Conservation (phyloP, 2,888 invertebrate species). For the Listrodromus nycthemerus region DNA sequence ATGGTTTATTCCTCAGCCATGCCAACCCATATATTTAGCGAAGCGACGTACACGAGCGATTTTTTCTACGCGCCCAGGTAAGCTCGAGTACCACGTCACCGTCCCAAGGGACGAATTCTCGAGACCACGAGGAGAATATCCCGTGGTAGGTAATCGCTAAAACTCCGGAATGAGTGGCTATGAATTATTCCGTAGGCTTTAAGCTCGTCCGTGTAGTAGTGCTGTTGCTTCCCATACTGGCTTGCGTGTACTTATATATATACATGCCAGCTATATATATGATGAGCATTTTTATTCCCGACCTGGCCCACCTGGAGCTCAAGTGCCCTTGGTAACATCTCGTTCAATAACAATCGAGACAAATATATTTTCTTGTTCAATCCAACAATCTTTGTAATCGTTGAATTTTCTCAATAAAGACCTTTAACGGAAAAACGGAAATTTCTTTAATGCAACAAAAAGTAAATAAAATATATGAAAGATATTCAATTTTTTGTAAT, state of each 20-base stretch:
- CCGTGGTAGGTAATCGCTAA: slow-evolving; percentile 63
- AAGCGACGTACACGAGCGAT: slow-evolving; percentile 25
- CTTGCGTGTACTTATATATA: slow-evolving; percentile 20
- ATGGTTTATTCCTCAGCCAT: slow-evolving; percentile 4
- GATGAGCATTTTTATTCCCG: slow-evolving; percentile 30
- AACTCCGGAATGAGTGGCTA: slow-evolving; percentile 64
- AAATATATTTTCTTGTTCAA: not conserved
- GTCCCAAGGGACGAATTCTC: slow-evolving; percentile 60
- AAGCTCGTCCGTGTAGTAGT: slow-evolving; percentile 41
- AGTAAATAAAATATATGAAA: not conserved
- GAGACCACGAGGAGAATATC: slow-evolving; percentile 48
- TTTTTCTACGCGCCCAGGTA: slow-evolving; percentile 37
- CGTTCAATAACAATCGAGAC: slow-evolving; percentile 9
- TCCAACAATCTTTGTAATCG: not conserved
- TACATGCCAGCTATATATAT: slow-evolving; percentile 9
- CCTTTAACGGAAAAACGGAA: not conserved
- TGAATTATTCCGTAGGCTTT: slow-evolving; percentile 60
- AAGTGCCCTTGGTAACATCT: slow-evolving; percentile 6
- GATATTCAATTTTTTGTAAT: not conserved
- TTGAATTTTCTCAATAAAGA: not conserved
- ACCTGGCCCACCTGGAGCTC: not conserved
- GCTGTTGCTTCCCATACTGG: slow-evolving; percentile 37
- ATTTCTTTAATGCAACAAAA: not conserved
- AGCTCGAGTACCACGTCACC: slow-evolving; percentile 42
- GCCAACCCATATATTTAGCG: slow-evolving; percentile 13